Evolutionary conservation across 1,140 invertebrate species (phyloP).

Genomic region (Bombus affinis): DNA sequence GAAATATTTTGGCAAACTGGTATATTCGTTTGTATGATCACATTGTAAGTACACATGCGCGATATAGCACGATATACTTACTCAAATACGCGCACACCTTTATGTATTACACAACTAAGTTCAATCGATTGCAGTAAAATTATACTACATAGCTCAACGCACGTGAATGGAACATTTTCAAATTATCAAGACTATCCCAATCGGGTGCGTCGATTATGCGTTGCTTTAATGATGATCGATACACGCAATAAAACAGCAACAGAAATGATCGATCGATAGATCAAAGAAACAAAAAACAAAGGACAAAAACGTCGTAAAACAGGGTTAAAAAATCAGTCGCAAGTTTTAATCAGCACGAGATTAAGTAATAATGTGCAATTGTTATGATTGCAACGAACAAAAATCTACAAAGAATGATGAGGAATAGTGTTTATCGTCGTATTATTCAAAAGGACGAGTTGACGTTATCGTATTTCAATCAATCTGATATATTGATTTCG

Average conservation of each 20-base stretch:
- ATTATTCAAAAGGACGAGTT: not conserved
- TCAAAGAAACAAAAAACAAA: not conserved
- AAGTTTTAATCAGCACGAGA: slow-evolving; percentile 1
- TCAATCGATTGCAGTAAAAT: slow-evolving; percentile 25
- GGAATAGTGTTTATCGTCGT: not conserved
- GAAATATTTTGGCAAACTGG: not conserved
- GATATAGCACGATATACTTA: not conserved
- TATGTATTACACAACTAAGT: slow-evolving; percentile 23
- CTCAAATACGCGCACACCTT: slow-evolving; percentile 1
- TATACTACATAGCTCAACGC: slow-evolving; percentile 18
- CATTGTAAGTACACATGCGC: not conserved
- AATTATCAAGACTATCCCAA: slow-evolving; percentile 7
- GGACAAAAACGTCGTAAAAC: not conserved
- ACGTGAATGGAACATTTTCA: slow-evolving; percentile 28
- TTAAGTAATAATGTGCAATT: slow-evolving; percentile 25
- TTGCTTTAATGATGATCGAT: not conserved
- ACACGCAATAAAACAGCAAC: not conserved
- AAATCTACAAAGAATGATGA: slow-evolving; percentile 6
- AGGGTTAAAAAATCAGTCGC: not conserved
- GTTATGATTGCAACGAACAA: slow-evolving; percentile 14
- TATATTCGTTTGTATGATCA: not conserved
- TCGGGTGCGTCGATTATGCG: not conserved
- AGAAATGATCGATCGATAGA: not conserved
- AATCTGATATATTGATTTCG: not conserved
- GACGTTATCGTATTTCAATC: not conserved